Evolutionary conservation across 2,888 invertebrate species (phyloP), one percentile per base, ranked within the genome.

Genomic region (Macrosoma leucophasiata): DNA sequence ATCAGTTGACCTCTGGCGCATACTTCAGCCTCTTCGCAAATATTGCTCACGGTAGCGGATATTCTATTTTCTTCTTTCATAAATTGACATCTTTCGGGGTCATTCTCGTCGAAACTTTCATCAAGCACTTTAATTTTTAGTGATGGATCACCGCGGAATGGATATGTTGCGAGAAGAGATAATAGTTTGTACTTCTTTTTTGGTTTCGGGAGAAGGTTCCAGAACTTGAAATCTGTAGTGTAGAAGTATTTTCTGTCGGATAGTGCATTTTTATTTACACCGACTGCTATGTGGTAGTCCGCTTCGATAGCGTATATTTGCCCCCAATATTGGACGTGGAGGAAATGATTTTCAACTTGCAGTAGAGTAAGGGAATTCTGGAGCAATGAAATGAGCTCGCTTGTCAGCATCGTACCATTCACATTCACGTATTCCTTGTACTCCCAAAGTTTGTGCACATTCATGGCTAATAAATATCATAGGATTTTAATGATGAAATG

Each of bases 201-300:
- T 1, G 84, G 52, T 45, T 72, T 79, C 0, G 86, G 81, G 4
- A 81, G 58, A 1, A 77, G 58, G 0, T 77, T 73, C 93, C 93
- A 94, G 50, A 90, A 88, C 24, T 89, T 78, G 44, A 91, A 88
- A 57, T 94, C 90, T 1, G 75, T 76, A 41, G 91, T 92, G 74
- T 95, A 96, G 63, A 91, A 94, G 64, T 89, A 95, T 45, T 88
- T 89, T 55, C 89, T 88, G 35, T 91, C 90, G 11, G 76, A 66
- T 22, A 95, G 65, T 30, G 90, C 92, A 64, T 96, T 94, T 41
- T 86, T 88, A 44, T 89, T 90, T 46, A 91, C 90, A 8, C 96
- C 96, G 55, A 90, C 93, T 2, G 93, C 92, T 40, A 96, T 88
- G 59, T 91, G 93, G 65, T 96, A 96, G 69, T 95, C 95, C 10